Conservation (phyloP, 2,888 invertebrate species). For the Heliconius sara region DNA sequence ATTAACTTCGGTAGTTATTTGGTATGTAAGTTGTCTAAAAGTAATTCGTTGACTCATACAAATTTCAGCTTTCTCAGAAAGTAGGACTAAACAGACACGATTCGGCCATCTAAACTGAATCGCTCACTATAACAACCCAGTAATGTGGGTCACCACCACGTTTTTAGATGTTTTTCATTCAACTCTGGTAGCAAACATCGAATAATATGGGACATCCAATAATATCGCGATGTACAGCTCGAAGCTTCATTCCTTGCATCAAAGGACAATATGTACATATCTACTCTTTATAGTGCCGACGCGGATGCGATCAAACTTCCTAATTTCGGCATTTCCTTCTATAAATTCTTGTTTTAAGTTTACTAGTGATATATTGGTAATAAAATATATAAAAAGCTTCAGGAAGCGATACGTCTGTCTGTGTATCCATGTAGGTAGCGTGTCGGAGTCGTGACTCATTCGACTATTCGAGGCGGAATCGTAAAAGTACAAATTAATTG, state of each 20-base stretch:
- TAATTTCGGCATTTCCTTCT: constrained; percentile 20
- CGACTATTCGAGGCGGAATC: constrained; percentile 19
- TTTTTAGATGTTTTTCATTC: constrained; percentile 14
- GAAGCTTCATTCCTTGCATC: not conserved
- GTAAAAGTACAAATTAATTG: constrained; percentile 26
- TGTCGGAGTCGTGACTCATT: constrained; percentile 23
- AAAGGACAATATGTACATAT: constrained; percentile 9
- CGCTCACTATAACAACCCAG: not conserved
- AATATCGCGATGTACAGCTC: constrained; percentile 23
- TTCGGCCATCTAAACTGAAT: not conserved
- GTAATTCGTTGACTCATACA: not conserved
- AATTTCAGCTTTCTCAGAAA: not conserved
- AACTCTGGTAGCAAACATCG: constrained; percentile 2
- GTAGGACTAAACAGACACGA: not conserved
- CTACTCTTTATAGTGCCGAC: constrained; percentile 23
- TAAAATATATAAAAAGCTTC: constrained; percentile 19
- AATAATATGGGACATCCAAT: constrained; percentile 26
- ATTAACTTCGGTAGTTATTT: no score
- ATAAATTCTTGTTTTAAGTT: constrained; percentile 14
- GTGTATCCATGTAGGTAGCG: constrained; percentile 1
- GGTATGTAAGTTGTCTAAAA: not conserved
- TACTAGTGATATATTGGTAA: constrained; percentile 25
- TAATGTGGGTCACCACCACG: constrained; percentile 15
- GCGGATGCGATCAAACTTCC: constrained; percentile 25
- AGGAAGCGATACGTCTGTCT: constrained; percentile 27